These are phyloP conservation scores for Schizopygopsis malacanthus DNA, from an alignment of 2,797 vertebrate species.

Conservation along the genomic window DNA sequence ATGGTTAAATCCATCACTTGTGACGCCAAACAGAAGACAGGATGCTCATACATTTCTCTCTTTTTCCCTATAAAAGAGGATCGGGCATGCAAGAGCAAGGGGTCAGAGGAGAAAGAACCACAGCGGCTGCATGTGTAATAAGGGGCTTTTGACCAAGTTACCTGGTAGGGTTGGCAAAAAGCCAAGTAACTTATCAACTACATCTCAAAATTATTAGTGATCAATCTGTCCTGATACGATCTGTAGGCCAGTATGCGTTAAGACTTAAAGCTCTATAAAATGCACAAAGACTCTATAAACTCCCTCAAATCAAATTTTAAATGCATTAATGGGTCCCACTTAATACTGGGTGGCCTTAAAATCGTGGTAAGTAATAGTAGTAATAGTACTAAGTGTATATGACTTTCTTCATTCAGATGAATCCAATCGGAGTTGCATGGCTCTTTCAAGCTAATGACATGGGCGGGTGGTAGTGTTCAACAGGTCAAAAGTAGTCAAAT, in stretches of 20 bases:
- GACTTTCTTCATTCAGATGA: too few species aligned
- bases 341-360: too few species aligned
- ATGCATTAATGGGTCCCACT: too few species aligned
- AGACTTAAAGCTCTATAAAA: too few species aligned
- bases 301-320: too few species aligned
- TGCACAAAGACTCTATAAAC: not conserved
- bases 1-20: slow-evolving; percentile 99
- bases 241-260: not conserved
- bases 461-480: too few species aligned
- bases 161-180: not conserved
- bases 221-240: not conserved
- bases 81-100: slow-evolving; percentile 97
- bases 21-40: slow-evolving; percentile 99
- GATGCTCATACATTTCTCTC: slow-evolving; percentile 99
- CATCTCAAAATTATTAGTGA: not conserved
- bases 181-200: not conserved
- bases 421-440: too few species aligned
- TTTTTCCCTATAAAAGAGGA: slow-evolving; percentile 99
- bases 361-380: too few species aligned
- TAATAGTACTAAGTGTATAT: too few species aligned
- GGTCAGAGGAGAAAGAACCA: slow-evolving; percentile 88
- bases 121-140: slow-evolving; percentile 80
- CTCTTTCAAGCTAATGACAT: too few species aligned
- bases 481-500: too few species aligned
- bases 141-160: slow-evolving; percentile 62